phyloP scores from a whole-genome alignment of 2,113 vertebrate species.

The Melospiza georgiana region DNA sequence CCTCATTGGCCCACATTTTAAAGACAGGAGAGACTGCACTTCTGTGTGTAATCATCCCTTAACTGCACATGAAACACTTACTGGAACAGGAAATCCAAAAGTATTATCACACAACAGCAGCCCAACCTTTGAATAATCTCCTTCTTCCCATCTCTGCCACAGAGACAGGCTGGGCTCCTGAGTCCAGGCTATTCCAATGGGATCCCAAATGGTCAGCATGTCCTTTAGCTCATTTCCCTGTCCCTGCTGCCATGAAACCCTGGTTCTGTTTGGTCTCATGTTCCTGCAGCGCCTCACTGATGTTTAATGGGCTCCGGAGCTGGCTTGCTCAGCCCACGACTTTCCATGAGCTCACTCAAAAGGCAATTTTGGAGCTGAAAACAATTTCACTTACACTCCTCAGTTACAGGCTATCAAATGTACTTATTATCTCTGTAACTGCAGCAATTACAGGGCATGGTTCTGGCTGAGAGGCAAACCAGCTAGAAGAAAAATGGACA shows the following conservation, averaged over 20 bases:
- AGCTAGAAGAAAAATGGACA: not conserved
- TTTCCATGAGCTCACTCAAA: not conserved
- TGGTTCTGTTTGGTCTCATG: not conserved
- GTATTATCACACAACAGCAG: not conserved
- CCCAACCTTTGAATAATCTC: not conserved
- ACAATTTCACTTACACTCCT: not conserved
- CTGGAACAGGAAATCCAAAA: not conserved
- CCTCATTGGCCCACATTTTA: constrained; percentile 36
- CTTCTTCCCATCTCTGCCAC: not conserved
- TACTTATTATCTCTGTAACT: not conserved
- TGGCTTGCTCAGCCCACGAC: rapidly evolving
- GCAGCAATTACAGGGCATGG: not conserved
- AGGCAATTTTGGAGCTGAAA: not conserved
- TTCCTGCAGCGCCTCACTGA: not conserved
- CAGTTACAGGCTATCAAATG: not conserved
- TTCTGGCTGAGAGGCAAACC: not conserved
- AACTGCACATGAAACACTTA: not conserved
- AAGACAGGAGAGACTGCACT: constrained; percentile 3
- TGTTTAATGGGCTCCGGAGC: rapidly evolving
- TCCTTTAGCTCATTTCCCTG: too few species aligned
- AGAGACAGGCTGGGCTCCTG: not conserved
- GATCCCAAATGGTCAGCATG: not conserved
- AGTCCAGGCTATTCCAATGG: rapidly evolving
- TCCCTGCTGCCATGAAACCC: not conserved
- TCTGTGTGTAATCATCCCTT: not conserved